Base-by-base conservation (phyloP, 1,140 invertebrate genomes). In the Bombus waltoni region DNA sequence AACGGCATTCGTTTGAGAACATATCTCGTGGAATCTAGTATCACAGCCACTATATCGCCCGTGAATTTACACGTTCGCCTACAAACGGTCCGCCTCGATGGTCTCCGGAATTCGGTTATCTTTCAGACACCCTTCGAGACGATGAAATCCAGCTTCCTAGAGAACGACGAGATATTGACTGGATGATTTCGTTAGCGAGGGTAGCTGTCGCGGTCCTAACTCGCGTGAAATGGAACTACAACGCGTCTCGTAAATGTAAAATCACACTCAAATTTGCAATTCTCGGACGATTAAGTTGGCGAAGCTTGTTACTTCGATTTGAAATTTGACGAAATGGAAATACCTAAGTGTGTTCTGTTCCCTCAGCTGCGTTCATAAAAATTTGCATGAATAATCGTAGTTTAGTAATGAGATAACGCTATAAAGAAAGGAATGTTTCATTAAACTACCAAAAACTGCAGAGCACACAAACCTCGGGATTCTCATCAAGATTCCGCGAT, bases 1-100 rank as follows among this genome's bases (percentile, higher is more conserved):
- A 81, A 53, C 70, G 83, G 83, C 57, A 85, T 85, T 73, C 83
- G 83, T 85, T 81, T 66, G 53, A 81, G 78, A 85, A 73, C 83
- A 73, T 79, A 77, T 71, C 82, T 71, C 75, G 57, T 42, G 11
- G 47, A 32, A 6, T n/a, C 5, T 25, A 22, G 68, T 28, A 81
- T 81, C 78, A n/a, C 40, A 40, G 32, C 53, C 40, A 65, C 53
- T 66, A 59, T 13, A 80, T 53, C 65, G 77, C 18, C 68, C 18
- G 44, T 82, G 70, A 70, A 84, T 84, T 78, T 84, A 83, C 81
- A 78, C 35, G 35, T 78, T 78, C 28, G 62, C 44, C 28, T 70
- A 83, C 35, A 44, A 78, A 82, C 11, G 32, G 57, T 62, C 32
- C 44, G 40, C 25, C 15, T 38, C 13, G 47, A 53, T 53, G 47